Percentiles rank a stretch among this genome's conserved stretches.
Conservation (phyloP, 30 jellyfish, hydroid and myxozoan genomes). For the Sanderia malayensis region DNA sequence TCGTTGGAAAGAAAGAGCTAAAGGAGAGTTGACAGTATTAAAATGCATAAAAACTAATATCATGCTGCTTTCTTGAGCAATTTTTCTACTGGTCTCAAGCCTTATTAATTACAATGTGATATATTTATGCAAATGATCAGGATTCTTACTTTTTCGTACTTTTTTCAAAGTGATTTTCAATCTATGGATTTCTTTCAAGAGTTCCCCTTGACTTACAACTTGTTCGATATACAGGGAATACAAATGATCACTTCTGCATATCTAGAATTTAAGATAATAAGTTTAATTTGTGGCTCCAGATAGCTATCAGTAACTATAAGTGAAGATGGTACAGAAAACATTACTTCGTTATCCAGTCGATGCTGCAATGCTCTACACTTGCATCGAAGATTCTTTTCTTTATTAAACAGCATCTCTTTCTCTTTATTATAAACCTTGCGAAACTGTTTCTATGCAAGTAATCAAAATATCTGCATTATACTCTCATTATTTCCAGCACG, state of each 20-base stretch:
- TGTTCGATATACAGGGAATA: background rate
- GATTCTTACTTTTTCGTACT: background rate
- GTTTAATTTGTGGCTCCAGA: background rate
- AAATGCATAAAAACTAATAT: no score
- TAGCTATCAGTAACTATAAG: background rate
- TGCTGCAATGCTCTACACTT: constrained; percentile 1
- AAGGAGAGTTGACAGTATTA: no score
- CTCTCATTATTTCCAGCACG: background rate
- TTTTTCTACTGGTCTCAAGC: no score
- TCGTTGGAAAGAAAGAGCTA: no score
- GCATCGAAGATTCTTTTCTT: background rate
- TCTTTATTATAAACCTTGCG: background rate
- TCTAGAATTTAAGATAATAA: no score
- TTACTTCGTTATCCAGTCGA: background rate
- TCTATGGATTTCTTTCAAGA: background rate
- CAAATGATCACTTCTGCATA: background rate
- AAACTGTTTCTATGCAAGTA: background rate
- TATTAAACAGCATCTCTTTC: background rate
- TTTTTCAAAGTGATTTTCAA: background rate
- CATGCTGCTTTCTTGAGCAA: no score
- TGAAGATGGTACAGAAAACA: background rate
- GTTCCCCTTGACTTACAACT: constrained; percentile 1
- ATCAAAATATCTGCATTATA: background rate
- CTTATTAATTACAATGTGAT: no score
- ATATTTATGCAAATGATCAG: no score